Evolutionary conservation across 2,113 vertebrate genomes (phyloP).

Genomic region (Tympanuchus pallidicinctus): DNA sequence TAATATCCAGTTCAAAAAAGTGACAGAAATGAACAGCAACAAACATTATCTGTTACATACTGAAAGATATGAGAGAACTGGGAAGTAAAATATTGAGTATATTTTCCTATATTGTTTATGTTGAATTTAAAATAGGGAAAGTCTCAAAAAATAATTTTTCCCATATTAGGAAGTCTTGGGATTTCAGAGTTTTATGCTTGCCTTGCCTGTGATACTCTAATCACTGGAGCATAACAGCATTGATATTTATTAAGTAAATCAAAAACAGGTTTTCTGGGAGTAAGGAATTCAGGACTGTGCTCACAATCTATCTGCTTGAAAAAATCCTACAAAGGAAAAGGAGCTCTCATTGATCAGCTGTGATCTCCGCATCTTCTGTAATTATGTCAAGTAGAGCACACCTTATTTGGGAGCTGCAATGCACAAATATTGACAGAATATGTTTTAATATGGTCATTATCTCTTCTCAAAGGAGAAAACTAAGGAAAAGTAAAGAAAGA

Average conservation of each 20-base stretch:
- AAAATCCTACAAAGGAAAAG: not conserved
- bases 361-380: not conserved
- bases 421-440: not conserved
- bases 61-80: not conserved
- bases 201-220: constrained; percentile 9
- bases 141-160: constrained; percentile 32
- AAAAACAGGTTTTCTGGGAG: not conserved
- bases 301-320: not conserved
- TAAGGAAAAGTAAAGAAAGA: not conserved
- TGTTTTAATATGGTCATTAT: not conserved
- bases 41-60: constrained; percentile 25
- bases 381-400: not conserved
- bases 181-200: constrained; percentile 18
- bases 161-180: not conserved
- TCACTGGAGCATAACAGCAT: not conserved
- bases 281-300: not conserved
- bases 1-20: not conserved
- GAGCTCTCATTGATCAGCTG: not conserved
- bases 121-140: constrained; percentile 31
- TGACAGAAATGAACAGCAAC: not conserved
- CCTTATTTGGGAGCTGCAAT: not conserved
- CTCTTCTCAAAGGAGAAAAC: not conserved
- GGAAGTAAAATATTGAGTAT: constrained; percentile 33
- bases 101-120: constrained; percentile 40
- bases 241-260: constrained; percentile 13